Evolutionary conservation across 2,797 vertebrate species (phyloP).

Genomic region (Lophius americanus): DNA sequence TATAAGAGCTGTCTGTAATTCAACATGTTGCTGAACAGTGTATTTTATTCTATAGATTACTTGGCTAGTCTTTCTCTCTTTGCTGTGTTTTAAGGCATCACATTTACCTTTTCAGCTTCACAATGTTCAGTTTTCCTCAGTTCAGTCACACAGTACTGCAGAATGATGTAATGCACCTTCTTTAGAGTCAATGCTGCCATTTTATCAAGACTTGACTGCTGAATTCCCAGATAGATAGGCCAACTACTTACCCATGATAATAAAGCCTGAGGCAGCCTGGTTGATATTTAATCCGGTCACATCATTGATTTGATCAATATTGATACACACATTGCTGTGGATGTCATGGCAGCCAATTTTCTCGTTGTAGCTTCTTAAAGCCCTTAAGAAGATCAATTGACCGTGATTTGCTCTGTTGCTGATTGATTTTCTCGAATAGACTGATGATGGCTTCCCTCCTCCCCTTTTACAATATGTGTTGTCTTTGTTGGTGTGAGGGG

Average conservation of each 20-base stretch:
- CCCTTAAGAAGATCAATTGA: slow-evolving; percentile 58
- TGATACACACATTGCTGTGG: slow-evolving; percentile 20
- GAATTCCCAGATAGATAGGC: background rate
- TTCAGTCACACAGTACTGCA: background rate
- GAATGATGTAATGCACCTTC: background rate
- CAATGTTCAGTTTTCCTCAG: background rate
- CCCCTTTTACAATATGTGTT: slow-evolving; percentile 25
- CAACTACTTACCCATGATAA: slow-evolving; percentile 26
- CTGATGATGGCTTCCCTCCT: slow-evolving; percentile 19
- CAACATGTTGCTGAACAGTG: too few species aligned
- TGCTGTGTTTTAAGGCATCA: too few species aligned
- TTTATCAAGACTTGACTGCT: slow-evolving; percentile 12
- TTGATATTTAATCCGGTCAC: slow-evolving; percentile 35
- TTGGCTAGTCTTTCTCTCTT: too few species aligned
- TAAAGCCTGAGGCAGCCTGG: slow-evolving; percentile 1
- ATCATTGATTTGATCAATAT: slow-evolving; percentile 52
- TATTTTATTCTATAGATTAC: too few species aligned
- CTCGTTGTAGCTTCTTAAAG: slow-evolving; percentile 41
- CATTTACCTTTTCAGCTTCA: too few species aligned
- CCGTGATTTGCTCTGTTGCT: slow-evolving; percentile 46
- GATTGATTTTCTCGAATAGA: slow-evolving; percentile 56
- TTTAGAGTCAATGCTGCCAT: background rate
- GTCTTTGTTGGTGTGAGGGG: slow-evolving; percentile 16
- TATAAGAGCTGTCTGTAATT: too few species aligned
- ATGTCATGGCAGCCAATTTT: slow-evolving; percentile 33